phyloP scores from a whole-genome alignment of 2,113 vertebrate genomes.

The Sylvicapra grimmia region DNA sequence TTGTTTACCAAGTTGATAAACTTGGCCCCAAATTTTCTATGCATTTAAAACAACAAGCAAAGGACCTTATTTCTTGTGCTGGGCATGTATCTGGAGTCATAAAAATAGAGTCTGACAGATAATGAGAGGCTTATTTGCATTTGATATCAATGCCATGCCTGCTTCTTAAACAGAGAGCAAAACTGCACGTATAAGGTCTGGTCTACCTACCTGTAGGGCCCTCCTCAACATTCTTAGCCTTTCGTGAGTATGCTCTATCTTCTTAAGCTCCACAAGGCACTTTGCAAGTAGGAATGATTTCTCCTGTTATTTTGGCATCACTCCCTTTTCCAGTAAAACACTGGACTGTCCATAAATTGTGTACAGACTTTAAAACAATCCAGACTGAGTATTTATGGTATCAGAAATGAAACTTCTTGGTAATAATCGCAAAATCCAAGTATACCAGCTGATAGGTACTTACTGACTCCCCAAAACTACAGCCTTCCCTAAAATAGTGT shows the following conservation, averaged over 20 bases:
- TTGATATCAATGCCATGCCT: conserved; percentile 17
- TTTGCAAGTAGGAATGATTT: neutral
- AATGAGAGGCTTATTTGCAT: conserved; percentile 18
- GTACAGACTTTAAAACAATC: neutral
- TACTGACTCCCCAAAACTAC: conserved; percentile 41
- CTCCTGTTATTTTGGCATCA: neutral
- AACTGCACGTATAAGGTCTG: neutral
- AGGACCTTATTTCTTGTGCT: conserved; percentile 11
- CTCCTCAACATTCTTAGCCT: neutral
- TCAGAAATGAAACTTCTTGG: conserved; percentile 10
- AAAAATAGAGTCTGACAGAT: neutral
- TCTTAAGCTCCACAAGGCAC: conserved; percentile 18
- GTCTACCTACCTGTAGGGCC: neutral
- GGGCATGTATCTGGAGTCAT: neutral
- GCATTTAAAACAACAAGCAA: conserved; percentile 32
- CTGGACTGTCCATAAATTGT: neutral
- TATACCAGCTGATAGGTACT: neutral
- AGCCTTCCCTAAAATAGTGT: conserved; percentile 57
- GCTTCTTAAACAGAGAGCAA: neutral
- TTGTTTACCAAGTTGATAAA: neutral
- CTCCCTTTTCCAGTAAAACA: neutral
- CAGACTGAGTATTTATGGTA: neutral
- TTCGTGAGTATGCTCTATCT: neutral
- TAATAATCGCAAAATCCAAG: conserved; percentile 27
- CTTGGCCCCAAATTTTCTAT: neutral